phyloP scores from a whole-genome alignment of 2,113 vertebrate species.

The Micromys minutus region DNA sequence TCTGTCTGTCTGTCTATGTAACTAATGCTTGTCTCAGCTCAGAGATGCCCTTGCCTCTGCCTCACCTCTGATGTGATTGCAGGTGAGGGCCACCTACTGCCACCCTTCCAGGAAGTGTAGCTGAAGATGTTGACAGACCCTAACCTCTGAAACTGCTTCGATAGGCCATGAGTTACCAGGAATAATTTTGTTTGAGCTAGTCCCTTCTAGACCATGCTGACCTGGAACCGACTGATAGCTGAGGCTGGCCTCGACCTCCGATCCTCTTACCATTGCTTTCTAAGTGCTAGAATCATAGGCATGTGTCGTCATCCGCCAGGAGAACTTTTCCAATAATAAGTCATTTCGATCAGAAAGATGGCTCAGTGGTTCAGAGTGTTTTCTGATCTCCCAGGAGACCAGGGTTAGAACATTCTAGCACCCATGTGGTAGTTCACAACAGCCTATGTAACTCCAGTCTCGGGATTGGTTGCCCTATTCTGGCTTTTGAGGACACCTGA shows the following conservation, averaged over 20 bases:
- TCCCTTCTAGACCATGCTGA: neutral
- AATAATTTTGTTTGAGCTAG: neutral
- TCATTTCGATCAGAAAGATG: neutral
- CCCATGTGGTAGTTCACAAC: neutral
- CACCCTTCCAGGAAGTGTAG: neutral
- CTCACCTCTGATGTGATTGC: neutral
- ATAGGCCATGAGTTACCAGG: constrained; percentile 4
- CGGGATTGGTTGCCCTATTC: neutral
- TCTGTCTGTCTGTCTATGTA: neutral
- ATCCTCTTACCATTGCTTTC: neutral
- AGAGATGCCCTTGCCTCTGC: neutral
- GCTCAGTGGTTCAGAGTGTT: neutral
- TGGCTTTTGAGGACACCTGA: neutral
- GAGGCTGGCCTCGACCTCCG: neutral
- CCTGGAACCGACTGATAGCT: neutral
- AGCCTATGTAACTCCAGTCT: neutral
- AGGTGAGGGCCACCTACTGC: neutral
- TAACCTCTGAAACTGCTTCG: neutral
- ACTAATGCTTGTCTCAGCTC: neutral
- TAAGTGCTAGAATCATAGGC: neutral
- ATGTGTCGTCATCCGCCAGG: neutral
- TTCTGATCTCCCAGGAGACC: neutral
- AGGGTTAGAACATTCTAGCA: neutral
- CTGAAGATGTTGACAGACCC: neutral
- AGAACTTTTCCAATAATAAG: neutral